Evolutionary conservation across 2,888 invertebrate species (phyloP), one percentile per base, ranked within the genome.

Genomic region (Ommatoiulus sabulosus): DNA sequence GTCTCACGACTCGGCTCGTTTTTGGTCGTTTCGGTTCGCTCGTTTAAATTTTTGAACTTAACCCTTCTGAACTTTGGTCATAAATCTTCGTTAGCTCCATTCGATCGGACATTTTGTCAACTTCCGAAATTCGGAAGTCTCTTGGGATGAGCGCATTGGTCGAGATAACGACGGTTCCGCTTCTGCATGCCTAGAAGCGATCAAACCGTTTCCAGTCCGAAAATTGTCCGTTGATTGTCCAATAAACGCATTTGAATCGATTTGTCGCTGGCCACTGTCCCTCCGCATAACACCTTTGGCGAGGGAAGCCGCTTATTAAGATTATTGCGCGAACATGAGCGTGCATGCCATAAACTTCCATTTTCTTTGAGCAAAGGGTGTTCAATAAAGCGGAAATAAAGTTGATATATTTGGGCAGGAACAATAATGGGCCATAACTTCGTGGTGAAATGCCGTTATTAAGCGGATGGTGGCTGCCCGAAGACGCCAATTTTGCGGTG

Each of bases 181-280:
- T 24, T 72, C 72, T 10, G 72, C 8, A 72, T n/a, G 24, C 35
- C 35, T 35, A 35, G 35, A 35, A 35, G 35, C 72, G 24, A 72
- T 24, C 24, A 72, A 72, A 72, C n/a, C 72, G 10, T 24, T 72
- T 24, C 24, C 24, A 72, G 24, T 8, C 72, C 24, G 24, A 72
- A 24, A 72, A 63, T 72, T 24, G 72, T n/a, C 24, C 10, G 24
- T 72, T 72, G 72, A 72, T 72, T 72, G 24, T 24, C 72, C 72
- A 72, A 72, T 72, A 72, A 72, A 72, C 24, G 24, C 24, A 72
- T 72, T 72, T 72, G 24, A 72, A 72, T 72, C 72, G 72, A 72
- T 72, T 72, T 72, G 24, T 72, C 72, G 72, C 72, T 72, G 72
- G 72, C 7, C 72, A 72, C 24, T 72, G 72, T 7, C 72, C 24